Base-by-base conservation (phyloP, 1,140 invertebrate genomes). In the Heliconius hewitsoni region DNA sequence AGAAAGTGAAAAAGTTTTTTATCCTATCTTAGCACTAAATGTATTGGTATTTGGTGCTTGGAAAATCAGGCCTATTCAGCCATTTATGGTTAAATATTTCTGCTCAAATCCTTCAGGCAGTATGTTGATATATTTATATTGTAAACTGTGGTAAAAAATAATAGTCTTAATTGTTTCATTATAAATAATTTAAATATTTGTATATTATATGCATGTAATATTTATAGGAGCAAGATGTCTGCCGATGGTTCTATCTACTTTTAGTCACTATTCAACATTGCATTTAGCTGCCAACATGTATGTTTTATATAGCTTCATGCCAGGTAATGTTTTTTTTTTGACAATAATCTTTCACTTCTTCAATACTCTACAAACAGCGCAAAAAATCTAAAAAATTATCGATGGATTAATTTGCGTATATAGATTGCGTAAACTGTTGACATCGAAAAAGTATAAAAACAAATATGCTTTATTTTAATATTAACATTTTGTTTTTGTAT, bases 221-320 rank as follows among this genome's bases (percentile, higher is more conserved):
- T 66, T 82, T 95, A 52, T 87, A 98, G 97, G 95, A 90, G 95
- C 95, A 83, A 94, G 96, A 75, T 98, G 97, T 92, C 96, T 96
- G 94, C 98, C 98, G 30, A 98, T 99, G 98, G 86, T 99, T 23
- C 93, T 99, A 1, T 98, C 98, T 13, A 97, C 97, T 73, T 99
- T 99, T 93, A 99, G 98, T 87, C 99, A 99, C 91, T 97, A 97
- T 87, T 98, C 97, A 13, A 88, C 96, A 50, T 94, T 98, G 71
- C 99, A 99, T 95, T 95, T 99, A 73, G 96, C 96, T 86, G 96
- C 97, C 55, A 99, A 99, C 94, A 99, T 99, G 99, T 99, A 98
- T 95, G 98, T 99, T 30, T 93, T 99, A 30, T 97, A 98, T 88
- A 98, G 97, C 86, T 99, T 97, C 85, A 96, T 96, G 94, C 94